phyloP scores from a whole-genome alignment of 2,113 vertebrate genomes.

The Pseudopodoces humilis region DNA sequence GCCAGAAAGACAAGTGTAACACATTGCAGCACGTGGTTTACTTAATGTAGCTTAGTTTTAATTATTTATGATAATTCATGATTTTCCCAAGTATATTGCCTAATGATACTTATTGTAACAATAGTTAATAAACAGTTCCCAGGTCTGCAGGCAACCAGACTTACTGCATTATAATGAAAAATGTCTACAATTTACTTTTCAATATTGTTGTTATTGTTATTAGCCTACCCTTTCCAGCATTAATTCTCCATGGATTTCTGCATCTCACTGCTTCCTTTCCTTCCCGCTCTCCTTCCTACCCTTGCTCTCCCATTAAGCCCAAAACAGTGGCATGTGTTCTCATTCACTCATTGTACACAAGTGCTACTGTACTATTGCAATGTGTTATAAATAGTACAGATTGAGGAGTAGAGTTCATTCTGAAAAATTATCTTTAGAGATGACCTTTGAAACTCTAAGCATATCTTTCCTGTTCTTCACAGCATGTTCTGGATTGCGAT shows the following conservation, averaged over 20 bases:
- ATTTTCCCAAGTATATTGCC: neutral
- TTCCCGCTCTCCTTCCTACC: neutral
- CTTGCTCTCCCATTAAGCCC: neutral
- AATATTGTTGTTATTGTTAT: neutral
- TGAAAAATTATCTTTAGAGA: slow-evolving; percentile 44
- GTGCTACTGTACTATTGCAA: neutral
- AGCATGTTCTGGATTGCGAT: neutral
- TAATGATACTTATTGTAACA: neutral
- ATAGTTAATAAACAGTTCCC: neutral
- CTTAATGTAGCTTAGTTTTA: slow-evolving; percentile 23
- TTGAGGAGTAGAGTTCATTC: slow-evolving; percentile 19
- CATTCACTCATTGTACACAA: neutral
- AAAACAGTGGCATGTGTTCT: neutral
- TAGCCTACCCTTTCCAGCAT: neutral
- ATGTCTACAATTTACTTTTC: neutral
- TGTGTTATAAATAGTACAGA: slow-evolving; percentile 38
- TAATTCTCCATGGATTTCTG: neutral
- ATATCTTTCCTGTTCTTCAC: neutral
- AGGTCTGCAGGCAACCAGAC: neutral
- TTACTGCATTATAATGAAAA: slow-evolving; percentile 8
- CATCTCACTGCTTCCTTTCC: neutral
- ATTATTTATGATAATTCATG: slow-evolving; percentile 35
- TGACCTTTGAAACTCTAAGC: slow-evolving; percentile 29
- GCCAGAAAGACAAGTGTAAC: neutral
- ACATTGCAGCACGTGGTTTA: neutral